Conservation (phyloP, 2,888 invertebrate species). For the Acleris sparsana region DNA sequence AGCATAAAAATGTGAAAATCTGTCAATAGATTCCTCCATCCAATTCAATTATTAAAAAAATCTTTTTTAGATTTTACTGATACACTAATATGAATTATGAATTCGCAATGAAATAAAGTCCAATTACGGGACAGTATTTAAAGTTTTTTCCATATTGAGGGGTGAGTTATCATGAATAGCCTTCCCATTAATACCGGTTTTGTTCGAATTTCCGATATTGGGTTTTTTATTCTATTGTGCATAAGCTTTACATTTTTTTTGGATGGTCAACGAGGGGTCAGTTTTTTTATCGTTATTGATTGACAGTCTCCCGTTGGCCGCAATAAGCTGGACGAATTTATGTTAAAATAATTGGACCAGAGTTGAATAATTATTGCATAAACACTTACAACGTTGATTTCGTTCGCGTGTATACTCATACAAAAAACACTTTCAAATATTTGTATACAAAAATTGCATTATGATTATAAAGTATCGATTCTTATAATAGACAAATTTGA, state of each 20-base stretch:
- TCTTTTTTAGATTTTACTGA: too few species aligned
- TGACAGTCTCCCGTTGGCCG: conserved; percentile 79
- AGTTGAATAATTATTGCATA: background rate
- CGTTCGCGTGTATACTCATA: too few species aligned
- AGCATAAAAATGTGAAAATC: too few species aligned
- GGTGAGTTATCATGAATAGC: conserved; percentile 56
- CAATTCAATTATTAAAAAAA: too few species aligned
- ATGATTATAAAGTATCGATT: too few species aligned
- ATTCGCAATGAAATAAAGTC: conserved; percentile 4
- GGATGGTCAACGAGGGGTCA: conserved; percentile 81
- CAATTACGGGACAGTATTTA: conserved; percentile 45
- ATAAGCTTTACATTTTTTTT: conserved; percentile 55
- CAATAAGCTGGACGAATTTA: conserved; percentile 63
- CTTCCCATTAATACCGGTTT: conserved; percentile 66
- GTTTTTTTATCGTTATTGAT: conserved; percentile 75
- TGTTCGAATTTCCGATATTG: conserved; percentile 62
- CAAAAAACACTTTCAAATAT: too few species aligned
- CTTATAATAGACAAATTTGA: too few species aligned
- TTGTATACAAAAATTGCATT: too few species aligned
- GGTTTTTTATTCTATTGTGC: conserved; percentile 57
- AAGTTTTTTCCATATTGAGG: conserved; percentile 53
- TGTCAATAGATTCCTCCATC: too few species aligned
- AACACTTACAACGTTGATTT: too few species aligned
- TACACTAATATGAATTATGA: too few species aligned
- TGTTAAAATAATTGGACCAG: conserved; percentile 50